phyloP scores from a whole-genome alignment of 2,113 vertebrate species.

The Ceyx melanurus region DNA sequence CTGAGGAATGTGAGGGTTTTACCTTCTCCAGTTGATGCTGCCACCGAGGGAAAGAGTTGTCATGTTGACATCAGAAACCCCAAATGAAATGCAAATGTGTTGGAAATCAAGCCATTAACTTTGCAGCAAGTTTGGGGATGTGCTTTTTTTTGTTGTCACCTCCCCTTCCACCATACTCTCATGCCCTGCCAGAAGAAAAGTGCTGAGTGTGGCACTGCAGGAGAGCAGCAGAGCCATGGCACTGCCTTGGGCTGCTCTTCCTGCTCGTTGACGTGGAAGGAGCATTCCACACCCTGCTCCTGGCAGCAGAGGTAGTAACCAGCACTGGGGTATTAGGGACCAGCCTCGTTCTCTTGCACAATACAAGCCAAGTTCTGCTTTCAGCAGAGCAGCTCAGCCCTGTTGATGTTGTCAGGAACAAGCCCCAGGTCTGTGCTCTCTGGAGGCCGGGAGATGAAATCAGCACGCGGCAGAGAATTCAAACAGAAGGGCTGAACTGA shows the following conservation, averaged over 20 bases:
- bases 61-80: not conserved
- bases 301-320: not conserved
- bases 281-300: not conserved
- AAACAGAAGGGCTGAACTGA: not conserved
- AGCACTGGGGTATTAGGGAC: not conserved
- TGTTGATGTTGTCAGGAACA: not conserved
- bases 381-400: not conserved
- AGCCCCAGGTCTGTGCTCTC: not conserved
- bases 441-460: not conserved
- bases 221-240: not conserved
- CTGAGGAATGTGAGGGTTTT: not conserved
- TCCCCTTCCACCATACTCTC: not conserved
- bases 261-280: not conserved
- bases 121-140: not conserved
- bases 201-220: not conserved
- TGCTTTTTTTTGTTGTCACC: not conserved
- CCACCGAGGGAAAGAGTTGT: not conserved
- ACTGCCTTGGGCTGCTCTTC: not conserved
- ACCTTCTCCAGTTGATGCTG: not conserved
- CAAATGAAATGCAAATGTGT: not conserved
- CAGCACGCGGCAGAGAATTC: slow-evolving; percentile 27
- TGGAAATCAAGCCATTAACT: not conserved
- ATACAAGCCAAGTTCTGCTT: not conserved
- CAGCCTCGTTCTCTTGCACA: not conserved
- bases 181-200: not conserved